A percentile compares a stretch with the other conserved stretches of the same genome.
phyloP scores from a whole-genome alignment of 2,797 vertebrate genomes.

The Galago senegalensis region DNA sequence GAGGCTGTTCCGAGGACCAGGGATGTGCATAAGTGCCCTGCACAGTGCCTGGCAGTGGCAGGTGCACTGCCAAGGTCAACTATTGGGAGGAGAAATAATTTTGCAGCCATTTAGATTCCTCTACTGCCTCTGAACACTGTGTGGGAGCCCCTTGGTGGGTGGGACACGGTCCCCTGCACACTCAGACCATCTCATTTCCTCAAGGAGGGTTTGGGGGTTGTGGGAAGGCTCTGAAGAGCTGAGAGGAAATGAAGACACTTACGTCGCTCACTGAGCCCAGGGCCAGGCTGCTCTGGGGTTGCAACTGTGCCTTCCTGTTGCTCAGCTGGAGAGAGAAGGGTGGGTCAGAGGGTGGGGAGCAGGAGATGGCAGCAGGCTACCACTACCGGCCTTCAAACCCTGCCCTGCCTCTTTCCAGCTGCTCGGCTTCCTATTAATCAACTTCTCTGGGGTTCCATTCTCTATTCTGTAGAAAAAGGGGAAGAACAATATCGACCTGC shows the following conservation, averaged over 20 bases:
- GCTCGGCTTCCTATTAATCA: rapidly evolving
- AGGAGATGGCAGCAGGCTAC: rapidly evolving
- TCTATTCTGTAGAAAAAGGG: neutral
- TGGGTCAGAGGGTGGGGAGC: rapidly evolving
- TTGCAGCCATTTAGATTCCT: neutral
- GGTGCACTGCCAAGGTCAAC: rapidly evolving
- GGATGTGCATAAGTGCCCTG: rapidly evolving
- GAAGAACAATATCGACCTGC: rapidly evolving
- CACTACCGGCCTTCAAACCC: neutral
- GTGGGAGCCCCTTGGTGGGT: neutral
- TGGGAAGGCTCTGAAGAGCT: no score
- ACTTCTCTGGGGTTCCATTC: neutral
- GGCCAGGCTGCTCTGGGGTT: rapidly evolving
- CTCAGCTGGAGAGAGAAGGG: neutral
- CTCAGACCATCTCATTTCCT: rapidly evolving
- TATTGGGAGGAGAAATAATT: rapidly evolving
- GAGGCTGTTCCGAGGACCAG: neutral
- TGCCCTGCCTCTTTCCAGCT: rapidly evolving
- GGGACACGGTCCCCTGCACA: rapidly evolving
- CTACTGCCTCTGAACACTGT: rapidly evolving
- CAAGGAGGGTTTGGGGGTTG: rapidly evolving
- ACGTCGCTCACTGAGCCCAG: neutral
- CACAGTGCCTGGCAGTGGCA: rapidly evolving
- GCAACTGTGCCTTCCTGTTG: rapidly evolving
- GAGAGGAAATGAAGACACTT: neutral